phyloP scores from a whole-genome alignment of 2,888 invertebrate species.

The Chrysodeixis includens region DNA sequence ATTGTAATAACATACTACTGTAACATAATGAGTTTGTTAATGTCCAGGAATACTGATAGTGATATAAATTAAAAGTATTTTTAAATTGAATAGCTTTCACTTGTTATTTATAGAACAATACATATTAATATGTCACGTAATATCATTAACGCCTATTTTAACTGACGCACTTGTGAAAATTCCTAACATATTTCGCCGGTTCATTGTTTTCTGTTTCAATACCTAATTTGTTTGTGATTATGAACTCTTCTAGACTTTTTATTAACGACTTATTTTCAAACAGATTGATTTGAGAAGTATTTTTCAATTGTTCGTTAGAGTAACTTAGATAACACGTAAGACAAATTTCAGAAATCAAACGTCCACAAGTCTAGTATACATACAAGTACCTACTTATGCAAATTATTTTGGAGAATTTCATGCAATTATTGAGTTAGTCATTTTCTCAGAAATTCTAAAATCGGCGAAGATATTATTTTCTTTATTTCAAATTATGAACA shows the following conservation, averaged over 20 bases:
- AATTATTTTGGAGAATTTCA: too few relatives aligned
- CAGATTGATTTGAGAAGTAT: too few relatives aligned
- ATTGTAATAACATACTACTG: not conserved
- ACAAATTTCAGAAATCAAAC: too few relatives aligned
- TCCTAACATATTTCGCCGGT: constrained; percentile 32
- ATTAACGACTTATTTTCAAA: too few relatives aligned
- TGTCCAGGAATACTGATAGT: not conserved
- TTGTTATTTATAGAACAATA: constrained; percentile 6
- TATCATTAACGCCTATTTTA: not conserved
- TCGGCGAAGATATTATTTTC: too few relatives aligned
- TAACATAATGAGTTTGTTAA: not conserved
- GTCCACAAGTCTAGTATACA: too few relatives aligned
- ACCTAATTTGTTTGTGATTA: not conserved
- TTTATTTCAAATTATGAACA: too few relatives aligned
- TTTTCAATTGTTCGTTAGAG: too few relatives aligned
- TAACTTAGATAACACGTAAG: too few relatives aligned
- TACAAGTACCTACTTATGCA: too few relatives aligned
- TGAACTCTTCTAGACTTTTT: constrained; percentile 2
- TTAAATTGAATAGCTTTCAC: not conserved
- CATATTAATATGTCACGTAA: constrained; percentile 1
- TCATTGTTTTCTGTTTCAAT: constrained; percentile 35
- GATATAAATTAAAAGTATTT: not conserved
- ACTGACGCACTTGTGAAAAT: not conserved
- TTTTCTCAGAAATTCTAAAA: too few relatives aligned
- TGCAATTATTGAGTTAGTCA: too few relatives aligned